Evolutionary conservation across 2,113 vertebrate genomes (phyloP).

Genomic region (Pelodiscus sinensis): DNA sequence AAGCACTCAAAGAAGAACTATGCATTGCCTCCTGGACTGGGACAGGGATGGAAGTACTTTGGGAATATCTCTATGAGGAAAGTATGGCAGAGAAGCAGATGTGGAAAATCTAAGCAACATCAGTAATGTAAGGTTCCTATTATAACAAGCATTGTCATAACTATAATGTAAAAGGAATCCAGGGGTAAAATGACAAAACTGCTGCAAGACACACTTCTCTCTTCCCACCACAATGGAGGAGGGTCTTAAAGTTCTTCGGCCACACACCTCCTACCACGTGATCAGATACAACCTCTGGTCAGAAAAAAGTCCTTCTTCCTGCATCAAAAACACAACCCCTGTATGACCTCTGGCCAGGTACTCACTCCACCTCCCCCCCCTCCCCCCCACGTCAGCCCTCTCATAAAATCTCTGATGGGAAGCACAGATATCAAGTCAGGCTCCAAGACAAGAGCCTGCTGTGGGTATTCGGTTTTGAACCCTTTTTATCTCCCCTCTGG

Average conservation of each 20-base stretch:
- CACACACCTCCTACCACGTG: background rate
- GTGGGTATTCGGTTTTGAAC: conserved; percentile 27
- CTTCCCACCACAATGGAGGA: background rate
- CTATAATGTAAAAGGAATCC: background rate
- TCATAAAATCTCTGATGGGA: background rate
- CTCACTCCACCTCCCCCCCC: background rate
- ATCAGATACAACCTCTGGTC: background rate
- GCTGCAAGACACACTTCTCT: background rate
- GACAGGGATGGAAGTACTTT: background rate
- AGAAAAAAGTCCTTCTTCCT: background rate
- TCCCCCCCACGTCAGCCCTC: background rate
- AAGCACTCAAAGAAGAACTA: background rate
- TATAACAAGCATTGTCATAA: background rate
- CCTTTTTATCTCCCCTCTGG: conserved; percentile 25
- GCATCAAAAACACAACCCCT: background rate
- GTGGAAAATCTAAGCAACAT: background rate
- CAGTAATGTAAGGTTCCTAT: background rate
- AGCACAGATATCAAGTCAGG: conserved; percentile 5
- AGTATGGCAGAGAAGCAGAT: background rate
- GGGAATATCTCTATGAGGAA: background rate
- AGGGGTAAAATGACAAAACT: rapidly evolving
- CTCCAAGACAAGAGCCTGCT: background rate
- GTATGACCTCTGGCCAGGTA: background rate
- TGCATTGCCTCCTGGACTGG: background rate
- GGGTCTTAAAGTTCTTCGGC: background rate